Evolutionary conservation across 2,113 vertebrate genomes (phyloP).

Genomic region (Triplophysa dalaica): DNA sequence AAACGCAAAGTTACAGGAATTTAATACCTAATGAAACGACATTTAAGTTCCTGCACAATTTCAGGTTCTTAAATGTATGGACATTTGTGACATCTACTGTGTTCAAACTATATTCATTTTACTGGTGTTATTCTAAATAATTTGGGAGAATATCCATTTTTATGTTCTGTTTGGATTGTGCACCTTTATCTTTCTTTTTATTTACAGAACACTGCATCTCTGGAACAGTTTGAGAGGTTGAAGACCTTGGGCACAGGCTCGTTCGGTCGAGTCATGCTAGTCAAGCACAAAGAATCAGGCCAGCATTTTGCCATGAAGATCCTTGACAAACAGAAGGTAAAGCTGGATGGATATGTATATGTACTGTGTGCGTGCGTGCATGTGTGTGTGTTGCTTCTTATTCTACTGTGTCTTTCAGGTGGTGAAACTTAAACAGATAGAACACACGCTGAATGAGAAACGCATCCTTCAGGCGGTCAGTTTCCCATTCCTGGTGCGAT

Average conservation of each 20-base stretch:
- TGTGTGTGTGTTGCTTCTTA: not conserved
- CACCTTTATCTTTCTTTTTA: not conserved
- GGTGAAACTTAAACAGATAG: slow-evolving; percentile 95
- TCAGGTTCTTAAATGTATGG: too few relatives aligned
- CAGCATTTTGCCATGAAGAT: slow-evolving; percentile 95
- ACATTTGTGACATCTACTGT: too few relatives aligned
- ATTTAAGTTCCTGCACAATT: too few relatives aligned
- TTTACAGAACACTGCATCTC: slow-evolving; percentile 83
- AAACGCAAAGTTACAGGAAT: too few relatives aligned
- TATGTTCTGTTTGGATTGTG: not conserved
- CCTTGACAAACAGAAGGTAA: slow-evolving; percentile 94
- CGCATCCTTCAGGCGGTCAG: slow-evolving; percentile 90
- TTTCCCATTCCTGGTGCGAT: slow-evolving; percentile 89
- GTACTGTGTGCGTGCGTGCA: not conserved
- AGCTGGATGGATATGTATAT: not conserved
- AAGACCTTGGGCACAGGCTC: slow-evolving; percentile 93
- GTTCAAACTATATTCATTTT: too few relatives aligned
- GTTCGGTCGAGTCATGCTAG: slow-evolving; percentile 91
- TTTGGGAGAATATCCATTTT: not conserved
- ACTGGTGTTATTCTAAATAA: too few relatives aligned
- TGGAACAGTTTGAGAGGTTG: slow-evolving; percentile 91
- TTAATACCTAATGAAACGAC: too few relatives aligned
- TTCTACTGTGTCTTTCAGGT: slow-evolving; percentile 67
- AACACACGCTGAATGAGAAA: slow-evolving; percentile 94
- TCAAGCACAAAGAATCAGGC: slow-evolving; percentile 85